Conservation (phyloP, 2,797 vertebrate species). For the Numenius phaeopus region DNA sequence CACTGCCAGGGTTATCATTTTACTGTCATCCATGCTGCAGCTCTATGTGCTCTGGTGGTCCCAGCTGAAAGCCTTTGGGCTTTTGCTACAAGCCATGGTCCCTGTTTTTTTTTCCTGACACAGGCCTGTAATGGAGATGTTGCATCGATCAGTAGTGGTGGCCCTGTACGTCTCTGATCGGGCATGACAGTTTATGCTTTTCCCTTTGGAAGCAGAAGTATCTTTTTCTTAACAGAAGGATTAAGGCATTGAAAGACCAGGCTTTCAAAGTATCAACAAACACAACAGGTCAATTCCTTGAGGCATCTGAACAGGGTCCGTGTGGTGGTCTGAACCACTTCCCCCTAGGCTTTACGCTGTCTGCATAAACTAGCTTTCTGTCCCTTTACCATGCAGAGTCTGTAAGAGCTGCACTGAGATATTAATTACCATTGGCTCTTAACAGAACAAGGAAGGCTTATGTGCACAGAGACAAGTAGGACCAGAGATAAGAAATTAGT, state of each 20-base stretch:
- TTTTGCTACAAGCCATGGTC: background rate
- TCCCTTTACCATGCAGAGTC: background rate
- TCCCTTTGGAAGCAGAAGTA: background rate
- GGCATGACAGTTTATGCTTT: background rate
- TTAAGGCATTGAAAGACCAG: background rate
- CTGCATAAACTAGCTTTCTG: background rate
- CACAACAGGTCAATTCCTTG: background rate
- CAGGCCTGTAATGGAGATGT: background rate
- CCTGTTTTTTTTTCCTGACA: background rate
- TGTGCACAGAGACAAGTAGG: background rate
- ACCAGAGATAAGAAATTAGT: background rate
- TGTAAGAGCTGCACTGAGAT: background rate
- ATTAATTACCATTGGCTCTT: background rate
- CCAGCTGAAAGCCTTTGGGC: background rate
- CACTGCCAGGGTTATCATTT: background rate
- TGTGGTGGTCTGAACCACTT: background rate
- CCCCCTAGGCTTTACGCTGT: background rate
- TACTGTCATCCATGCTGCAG: background rate
- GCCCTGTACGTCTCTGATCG: background rate
- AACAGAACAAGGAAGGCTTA: background rate
- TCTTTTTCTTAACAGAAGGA: background rate
- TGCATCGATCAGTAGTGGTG: background rate
- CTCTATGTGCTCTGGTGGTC: background rate
- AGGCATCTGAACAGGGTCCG: background rate
- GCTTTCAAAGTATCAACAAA: background rate